Percentiles rank a stretch among this genome's conserved stretches.
phyloP scores from a whole-genome alignment of 2,888 invertebrate genomes.

The Cheilosia vulpina region DNA sequence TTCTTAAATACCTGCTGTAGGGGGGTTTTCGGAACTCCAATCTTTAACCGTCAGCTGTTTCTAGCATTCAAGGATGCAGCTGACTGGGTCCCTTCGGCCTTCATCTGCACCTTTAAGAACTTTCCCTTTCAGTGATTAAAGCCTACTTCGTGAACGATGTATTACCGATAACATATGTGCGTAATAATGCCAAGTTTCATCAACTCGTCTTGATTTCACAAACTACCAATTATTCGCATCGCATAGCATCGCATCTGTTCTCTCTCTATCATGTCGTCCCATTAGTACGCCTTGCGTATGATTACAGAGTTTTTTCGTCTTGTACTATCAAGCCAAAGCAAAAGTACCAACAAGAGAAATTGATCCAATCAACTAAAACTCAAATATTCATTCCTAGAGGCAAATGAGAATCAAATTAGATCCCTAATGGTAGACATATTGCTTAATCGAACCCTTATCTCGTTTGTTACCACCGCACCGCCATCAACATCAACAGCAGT shows the following conservation, averaged over 20 bases:
- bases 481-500: slow-evolving; percentile 31
- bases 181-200: not conserved
- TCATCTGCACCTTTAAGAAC: no score
- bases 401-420: slow-evolving; percentile 76
- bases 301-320: slow-evolving; percentile 31
- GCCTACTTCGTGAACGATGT: no score
- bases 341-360: slow-evolving; percentile 70
- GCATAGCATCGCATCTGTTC: slow-evolving; percentile 34
- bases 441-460: slow-evolving; percentile 76
- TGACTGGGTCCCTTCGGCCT: no score
- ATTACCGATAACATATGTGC: no score
- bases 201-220: slow-evolving; percentile 7
- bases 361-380: slow-evolving; percentile 75
- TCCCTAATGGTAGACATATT: slow-evolving; percentile 75
- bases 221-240: slow-evolving; percentile 53
- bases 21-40: no score
- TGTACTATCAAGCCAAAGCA: slow-evolving; percentile 40
- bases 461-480: slow-evolving; percentile 63
- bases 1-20: no score
- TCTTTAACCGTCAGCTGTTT: no score
- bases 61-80: no score
- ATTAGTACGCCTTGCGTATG: slow-evolving; percentile 52
- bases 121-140: no score
- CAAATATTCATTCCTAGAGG: slow-evolving; percentile 74
- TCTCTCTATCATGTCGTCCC: slow-evolving; percentile 47